Evolutionary conservation across 2,888 invertebrate species (phyloP), one percentile per base, ranked within the genome.

Genomic region (Epsilonema sp.): DNA sequence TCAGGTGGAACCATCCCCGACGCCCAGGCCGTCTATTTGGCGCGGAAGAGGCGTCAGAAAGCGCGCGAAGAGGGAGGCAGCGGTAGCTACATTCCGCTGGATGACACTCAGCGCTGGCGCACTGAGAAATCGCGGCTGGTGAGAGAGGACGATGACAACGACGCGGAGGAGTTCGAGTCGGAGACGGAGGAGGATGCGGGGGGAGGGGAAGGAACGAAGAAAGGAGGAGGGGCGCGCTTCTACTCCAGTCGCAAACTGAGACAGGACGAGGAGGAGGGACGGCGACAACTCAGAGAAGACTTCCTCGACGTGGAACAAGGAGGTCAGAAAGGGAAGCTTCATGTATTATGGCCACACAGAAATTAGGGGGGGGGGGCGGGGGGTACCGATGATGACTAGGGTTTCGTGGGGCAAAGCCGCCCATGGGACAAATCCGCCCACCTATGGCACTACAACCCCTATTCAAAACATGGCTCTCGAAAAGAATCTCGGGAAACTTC

Each of bases 11-110:
- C 78, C 55, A 92, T 92, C 63, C 92, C 94, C 11, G 92, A 94
- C 73, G 92, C 94, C 11, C 86, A 86, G 45, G 82, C 89, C 75
- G 94, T 97, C 66, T 92, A 92, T 71, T 87, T 87, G 55, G 90
- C 90, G 13, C 76, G 90, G 62, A 94, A 94, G 70, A 77, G 82
- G 52, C 74, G 94, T 59, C 92, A 92, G 71, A 77, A 84, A 73
- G 87, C 89, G 53, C 74, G 92, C 65, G 86, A 1, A 20, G n/a
- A n/a, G n/a, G n/a, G n/a, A n/a, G n/a, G n/a, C n/a, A n/a, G n/a
- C n/a, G 36, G 52, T 5, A 76, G 76, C 53, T 76, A 71, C 59
- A 72, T 78, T 58, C 73, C 76, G 21, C 54, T 77, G 8, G 68
- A 68, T 44, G 66, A 68, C 40, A 31, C 39, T 24, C 45, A 40